Evolutionary conservation across 1,140 invertebrate genomes (phyloP), one percentile per base, ranked within the genome.

Genomic region (Achatina immaculata): DNA sequence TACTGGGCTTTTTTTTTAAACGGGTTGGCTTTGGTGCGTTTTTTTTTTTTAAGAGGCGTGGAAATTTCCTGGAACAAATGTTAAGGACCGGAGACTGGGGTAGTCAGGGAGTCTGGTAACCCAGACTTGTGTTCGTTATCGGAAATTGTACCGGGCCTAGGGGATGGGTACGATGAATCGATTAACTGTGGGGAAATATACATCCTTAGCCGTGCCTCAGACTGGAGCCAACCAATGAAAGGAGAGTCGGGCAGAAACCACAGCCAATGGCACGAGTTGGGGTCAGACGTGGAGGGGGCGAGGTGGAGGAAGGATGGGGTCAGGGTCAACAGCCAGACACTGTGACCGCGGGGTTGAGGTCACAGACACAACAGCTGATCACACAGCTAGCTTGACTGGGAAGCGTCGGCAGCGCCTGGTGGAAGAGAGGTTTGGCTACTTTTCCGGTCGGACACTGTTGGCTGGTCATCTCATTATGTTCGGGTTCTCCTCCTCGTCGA

Each of bases 271-370:
- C 55, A 24, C n/a, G 55, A 58, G 55, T 24, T 58, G 55, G 4
- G 55, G 21, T 58, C 55, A 58, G 55, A 58, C 55, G n/a, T 19
- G 45, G 45, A 48, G 45, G 45, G 45, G 19, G 19, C 7, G 45
- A 19, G 45, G 7, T 19, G 45, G 45, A 19, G 55, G 55, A 58
- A 58, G 55, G 55, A 58, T 9, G 55, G 55, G 55, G 55, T 58
- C 55, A 58, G 55, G 55, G 55, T 58, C 55, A 58, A 58, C 55
- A 58, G 24, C 55, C 55, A 58, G 55, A 58, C 55, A 58, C 55
- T 58, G 55, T 58, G 55, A 58, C 55, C 55, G 11, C n/a, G 55
- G 55, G 55, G 55, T 58, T 58, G 55, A 58, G 55, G 55, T 58
- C 55, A 58, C 55, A 58, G 55, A 58, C 55, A 24, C 11, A 58